Percentiles rank a stretch among this genome's conserved stretches.
Conservation (phyloP, 2,113 vertebrate species). For the Mesoclemmys tuberculata region DNA sequence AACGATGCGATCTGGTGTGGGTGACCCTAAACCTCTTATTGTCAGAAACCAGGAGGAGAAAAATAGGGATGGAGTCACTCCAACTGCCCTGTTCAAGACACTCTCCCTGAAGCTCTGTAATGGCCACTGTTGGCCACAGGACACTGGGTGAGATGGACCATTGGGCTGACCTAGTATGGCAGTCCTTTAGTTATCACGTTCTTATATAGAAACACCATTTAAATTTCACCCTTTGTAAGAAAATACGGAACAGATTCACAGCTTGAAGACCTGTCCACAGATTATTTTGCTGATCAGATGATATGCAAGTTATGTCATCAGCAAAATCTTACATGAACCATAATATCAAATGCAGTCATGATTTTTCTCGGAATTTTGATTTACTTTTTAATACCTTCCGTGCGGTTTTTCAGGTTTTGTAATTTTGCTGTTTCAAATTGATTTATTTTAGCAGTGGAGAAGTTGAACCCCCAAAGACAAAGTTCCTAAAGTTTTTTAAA, state of each 20-base stretch:
- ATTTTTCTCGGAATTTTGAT: neutral
- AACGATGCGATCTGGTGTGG: neutral
- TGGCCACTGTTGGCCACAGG: neutral
- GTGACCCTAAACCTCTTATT: neutral
- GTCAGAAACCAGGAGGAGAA: neutral
- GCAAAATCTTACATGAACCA: neutral
- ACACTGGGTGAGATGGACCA: neutral
- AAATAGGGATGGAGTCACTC: neutral
- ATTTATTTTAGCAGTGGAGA: neutral
- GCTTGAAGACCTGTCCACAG: neutral
- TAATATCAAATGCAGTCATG: neutral
- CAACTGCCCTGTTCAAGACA: neutral
- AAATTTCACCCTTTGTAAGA: neutral
- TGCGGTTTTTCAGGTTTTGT: neutral
- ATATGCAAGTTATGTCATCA: rapidly evolving
- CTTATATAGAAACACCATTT: neutral
- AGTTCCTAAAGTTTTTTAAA: neutral
- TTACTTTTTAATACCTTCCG: neutral
- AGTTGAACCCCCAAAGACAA: neutral
- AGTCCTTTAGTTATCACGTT: neutral
- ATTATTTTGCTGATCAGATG: neutral
- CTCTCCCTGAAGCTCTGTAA: neutral
- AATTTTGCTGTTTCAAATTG: neutral
- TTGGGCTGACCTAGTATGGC: neutral
- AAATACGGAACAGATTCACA: neutral